phyloP scores from a whole-genome alignment of 2,888 invertebrate genomes.

The Leptopterna dolabrata region DNA sequence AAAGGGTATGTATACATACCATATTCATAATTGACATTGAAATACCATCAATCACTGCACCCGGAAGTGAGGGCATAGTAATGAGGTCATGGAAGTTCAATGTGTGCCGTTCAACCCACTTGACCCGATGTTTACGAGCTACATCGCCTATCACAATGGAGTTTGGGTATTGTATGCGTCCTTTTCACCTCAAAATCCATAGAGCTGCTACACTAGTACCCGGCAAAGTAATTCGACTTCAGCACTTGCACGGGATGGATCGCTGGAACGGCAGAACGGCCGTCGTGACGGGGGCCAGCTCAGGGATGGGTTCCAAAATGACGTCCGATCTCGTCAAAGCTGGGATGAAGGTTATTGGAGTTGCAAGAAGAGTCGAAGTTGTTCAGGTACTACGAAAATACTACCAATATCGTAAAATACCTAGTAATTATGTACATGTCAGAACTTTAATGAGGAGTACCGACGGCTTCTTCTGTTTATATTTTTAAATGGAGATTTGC shows the following conservation, averaged over 20 bases:
- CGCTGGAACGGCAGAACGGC: constrained; percentile 45
- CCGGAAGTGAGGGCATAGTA: background rate
- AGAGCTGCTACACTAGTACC: background rate
- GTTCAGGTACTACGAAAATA: constrained; percentile 19
- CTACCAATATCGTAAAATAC: no score
- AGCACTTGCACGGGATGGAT: constrained; percentile 17
- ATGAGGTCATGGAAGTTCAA: background rate
- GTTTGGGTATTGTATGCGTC: background rate
- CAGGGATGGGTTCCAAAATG: constrained; percentile 38
- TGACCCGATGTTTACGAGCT: background rate
- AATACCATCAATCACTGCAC: background rate
- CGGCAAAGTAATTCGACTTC: background rate
- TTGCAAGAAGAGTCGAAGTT: constrained; percentile 32
- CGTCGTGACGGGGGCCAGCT: constrained; percentile 46
- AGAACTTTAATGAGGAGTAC: no score
- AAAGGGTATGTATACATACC: no score
- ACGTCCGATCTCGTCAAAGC: constrained; percentile 6
- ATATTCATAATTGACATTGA: background rate
- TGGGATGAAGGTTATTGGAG: constrained; percentile 37
- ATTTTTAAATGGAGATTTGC: no score
- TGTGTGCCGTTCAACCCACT: background rate
- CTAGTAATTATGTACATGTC: no score
- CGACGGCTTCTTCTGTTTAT: no score
- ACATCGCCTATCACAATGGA: background rate
- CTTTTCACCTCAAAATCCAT: background rate